A percentile compares a stretch with the other conserved stretches of the same genome.
phyloP scores from a whole-genome alignment of 2,888 invertebrate genomes.

The Dascillus cervinus region DNA sequence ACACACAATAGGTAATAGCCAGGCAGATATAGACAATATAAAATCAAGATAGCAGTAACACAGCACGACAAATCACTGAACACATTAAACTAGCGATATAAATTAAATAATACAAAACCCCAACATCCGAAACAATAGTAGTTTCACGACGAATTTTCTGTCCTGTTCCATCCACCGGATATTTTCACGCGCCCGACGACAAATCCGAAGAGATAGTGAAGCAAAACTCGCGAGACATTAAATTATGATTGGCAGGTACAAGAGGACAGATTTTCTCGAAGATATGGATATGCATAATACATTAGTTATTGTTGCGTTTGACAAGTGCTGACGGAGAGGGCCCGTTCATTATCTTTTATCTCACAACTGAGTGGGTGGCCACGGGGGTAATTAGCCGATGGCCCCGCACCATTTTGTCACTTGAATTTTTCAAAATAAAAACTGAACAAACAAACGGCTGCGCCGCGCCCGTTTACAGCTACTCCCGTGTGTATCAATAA shows the following conservation, averaged over 20 bases:
- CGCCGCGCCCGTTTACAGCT: too few relatives aligned
- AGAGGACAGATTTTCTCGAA: constrained; percentile 29
- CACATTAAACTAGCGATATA: constrained; percentile 29
- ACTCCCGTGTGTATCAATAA: too few relatives aligned
- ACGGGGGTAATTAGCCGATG: too few relatives aligned
- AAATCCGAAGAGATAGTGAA: constrained; percentile 1
- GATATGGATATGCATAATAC: constrained; percentile 35
- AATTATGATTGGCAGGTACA: constrained; percentile 25
- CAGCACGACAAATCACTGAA: constrained; percentile 35
- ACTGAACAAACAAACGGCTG: too few relatives aligned
- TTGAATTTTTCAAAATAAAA: too few relatives aligned
- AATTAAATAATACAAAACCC: constrained; percentile 30
- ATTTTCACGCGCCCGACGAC: background rate
- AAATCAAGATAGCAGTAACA: constrained; percentile 29
- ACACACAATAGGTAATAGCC: too few relatives aligned
- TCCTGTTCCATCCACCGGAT: constrained; percentile 1
- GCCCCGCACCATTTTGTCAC: too few relatives aligned
- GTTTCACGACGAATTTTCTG: constrained; percentile 6
- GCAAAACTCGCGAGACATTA: constrained; percentile 6
- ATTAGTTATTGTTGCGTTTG: constrained; percentile 35
- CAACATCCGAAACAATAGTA: constrained; percentile 8
- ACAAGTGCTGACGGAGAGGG: constrained; percentile 36
- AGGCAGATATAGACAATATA: too few relatives aligned
- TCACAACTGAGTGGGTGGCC: constrained; percentile 24
- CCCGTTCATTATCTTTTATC: constrained; percentile 30